These are phyloP conservation scores for Papilio glaucus DNA, from an alignment of 1,140 invertebrate genomes.

Conservation along the genomic window DNA sequence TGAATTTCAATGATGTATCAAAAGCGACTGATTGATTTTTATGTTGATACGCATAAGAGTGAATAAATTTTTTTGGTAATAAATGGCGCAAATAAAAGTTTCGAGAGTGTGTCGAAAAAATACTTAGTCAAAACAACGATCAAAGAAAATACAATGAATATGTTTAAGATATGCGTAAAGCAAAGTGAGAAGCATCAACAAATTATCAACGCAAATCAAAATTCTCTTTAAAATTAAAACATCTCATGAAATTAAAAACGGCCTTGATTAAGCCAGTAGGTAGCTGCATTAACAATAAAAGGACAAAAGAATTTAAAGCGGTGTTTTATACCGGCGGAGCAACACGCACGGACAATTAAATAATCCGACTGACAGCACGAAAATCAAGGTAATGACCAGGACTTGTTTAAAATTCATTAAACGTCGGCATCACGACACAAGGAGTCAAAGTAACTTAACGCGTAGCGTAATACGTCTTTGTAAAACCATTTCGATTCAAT, in stretches of 20 bases:
- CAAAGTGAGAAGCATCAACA: too few relatives aligned
- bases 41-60: too few relatives aligned
- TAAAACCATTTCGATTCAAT: background rate
- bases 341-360: constrained; percentile 28
- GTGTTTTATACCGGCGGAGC: background rate
- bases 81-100: too few relatives aligned
- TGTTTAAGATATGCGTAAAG: too few relatives aligned
- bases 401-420: constrained; percentile 28
- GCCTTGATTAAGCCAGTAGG: background rate
- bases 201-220: background rate
- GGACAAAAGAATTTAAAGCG: constrained; percentile 31
- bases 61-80: too few relatives aligned
- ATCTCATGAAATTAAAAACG: constrained; percentile 25
- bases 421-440: background rate
- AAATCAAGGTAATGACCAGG: constrained; percentile 29
- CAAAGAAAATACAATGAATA: too few relatives aligned
- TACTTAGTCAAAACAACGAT: too few relatives aligned
- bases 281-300: constrained; percentile 14
- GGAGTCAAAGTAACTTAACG: background rate
- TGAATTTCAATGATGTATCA: too few relatives aligned
- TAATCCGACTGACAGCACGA: constrained; percentile 32
- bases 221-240: constrained; percentile 4
- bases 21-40: too few relatives aligned
- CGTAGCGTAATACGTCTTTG: background rate
- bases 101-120: too few relatives aligned